Conservation (phyloP, 2,888 invertebrate species). For the Conistra vaccinii region DNA sequence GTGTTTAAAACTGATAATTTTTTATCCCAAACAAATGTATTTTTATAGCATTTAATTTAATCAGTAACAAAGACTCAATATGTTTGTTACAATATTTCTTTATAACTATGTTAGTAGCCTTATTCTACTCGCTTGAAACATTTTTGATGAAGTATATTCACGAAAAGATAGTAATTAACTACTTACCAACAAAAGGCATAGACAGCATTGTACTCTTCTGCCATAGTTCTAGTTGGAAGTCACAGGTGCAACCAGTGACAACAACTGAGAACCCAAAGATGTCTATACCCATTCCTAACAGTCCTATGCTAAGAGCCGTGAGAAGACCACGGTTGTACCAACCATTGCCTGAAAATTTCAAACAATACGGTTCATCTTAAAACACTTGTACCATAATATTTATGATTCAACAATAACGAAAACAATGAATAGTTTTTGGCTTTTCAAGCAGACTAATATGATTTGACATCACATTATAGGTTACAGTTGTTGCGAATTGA, state of each 20-base stretch:
- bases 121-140: not conserved
- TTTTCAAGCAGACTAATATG: not conserved
- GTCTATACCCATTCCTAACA: slow-evolving; percentile 71
- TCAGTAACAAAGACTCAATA: not conserved
- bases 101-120: not conserved
- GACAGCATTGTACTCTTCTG: slow-evolving; percentile 86
- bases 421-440: not conserved
- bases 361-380: not conserved
- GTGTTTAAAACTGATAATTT: not conserved
- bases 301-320: slow-evolving; percentile 63
- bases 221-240: slow-evolving; percentile 77
- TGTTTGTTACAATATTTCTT: too few species aligned
- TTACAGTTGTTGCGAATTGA: too few species aligned
- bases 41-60: not conserved
- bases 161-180: not conserved
- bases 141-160: too few species aligned
- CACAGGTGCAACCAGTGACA: slow-evolving; percentile 71
- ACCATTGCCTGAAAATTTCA: slow-evolving; percentile 42
- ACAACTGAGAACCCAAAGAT: slow-evolving; percentile 76
- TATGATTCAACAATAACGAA: not conserved
- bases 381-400: not conserved
- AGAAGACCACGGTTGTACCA: slow-evolving; percentile 70
- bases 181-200: slow-evolving; percentile 58
- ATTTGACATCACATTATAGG: not conserved
- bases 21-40: too few species aligned